Evolutionary conservation across 2,888 invertebrate species (phyloP).

Genomic region (Furcula furcula): DNA sequence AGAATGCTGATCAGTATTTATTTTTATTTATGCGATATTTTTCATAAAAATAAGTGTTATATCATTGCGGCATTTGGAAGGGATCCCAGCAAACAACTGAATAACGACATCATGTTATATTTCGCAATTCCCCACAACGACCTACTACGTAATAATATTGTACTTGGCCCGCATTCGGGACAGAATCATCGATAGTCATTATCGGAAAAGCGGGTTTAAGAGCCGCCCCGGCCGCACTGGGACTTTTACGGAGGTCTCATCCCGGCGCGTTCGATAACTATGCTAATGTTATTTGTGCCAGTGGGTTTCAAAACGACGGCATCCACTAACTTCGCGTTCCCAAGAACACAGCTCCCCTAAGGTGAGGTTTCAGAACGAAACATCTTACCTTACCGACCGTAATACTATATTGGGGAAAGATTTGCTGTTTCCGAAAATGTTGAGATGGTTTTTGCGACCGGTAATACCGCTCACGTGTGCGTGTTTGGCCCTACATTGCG

Average conservation of each 20-base stretch:
- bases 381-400: slow-evolving; percentile 48
- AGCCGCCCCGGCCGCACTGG: slow-evolving; percentile 70
- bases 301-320: slow-evolving; percentile 71
- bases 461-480: background rate
- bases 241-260: slow-evolving; percentile 78
- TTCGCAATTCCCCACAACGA: slow-evolving; percentile 70
- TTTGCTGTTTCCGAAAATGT: slow-evolving; percentile 38
- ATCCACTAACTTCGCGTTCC: slow-evolving; percentile 64
- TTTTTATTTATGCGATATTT: no score
- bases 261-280: slow-evolving; percentile 78
- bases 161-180: slow-evolving; percentile 68
- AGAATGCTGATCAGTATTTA: no score
- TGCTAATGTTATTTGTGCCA: slow-evolving; percentile 81
- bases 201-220: slow-evolving; percentile 79
- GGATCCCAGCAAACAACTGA: slow-evolving; percentile 50
- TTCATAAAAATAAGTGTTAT: no score
- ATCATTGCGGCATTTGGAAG: no score
- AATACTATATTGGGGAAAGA: slow-evolving; percentile 50
- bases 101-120: slow-evolving; percentile 64
- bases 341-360: slow-evolving; percentile 48
- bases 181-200: slow-evolving; percentile 80
- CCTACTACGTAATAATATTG: slow-evolving; percentile 77
- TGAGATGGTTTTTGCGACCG: slow-evolving; percentile 13
- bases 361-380: slow-evolving; percentile 53
- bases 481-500: background rate